Conservation (phyloP, 2,888 invertebrate species). For the Noctua comes region DNA sequence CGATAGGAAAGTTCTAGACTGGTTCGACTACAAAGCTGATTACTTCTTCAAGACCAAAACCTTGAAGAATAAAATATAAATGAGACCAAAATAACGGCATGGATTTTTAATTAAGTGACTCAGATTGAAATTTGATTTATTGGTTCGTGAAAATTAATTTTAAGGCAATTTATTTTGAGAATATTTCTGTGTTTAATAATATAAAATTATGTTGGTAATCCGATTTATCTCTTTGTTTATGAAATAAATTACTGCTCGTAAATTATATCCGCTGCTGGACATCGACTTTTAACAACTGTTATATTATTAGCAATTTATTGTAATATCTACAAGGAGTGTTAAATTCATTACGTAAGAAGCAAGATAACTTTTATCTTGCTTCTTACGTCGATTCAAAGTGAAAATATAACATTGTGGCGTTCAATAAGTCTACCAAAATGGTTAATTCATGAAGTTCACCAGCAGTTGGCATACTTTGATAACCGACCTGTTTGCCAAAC, state of each 20-base stretch:
- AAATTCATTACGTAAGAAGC: not conserved
- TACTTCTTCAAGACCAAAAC: constrained; percentile 77
- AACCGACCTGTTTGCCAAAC: not conserved
- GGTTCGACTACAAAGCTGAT: constrained; percentile 84
- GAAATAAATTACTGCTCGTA: constrained; percentile 27
- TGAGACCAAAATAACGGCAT: constrained; percentile 5
- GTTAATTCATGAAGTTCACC: not conserved
- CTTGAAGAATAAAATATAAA: constrained; percentile 27
- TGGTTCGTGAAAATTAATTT: constrained; percentile 33
- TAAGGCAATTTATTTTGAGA: constrained; percentile 18
- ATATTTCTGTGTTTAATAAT: constrained; percentile 12
- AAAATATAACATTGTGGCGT: not conserved
- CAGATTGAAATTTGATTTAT: constrained; percentile 5
- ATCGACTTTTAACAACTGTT: not conserved
- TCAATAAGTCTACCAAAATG: not conserved
- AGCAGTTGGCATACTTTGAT: not conserved
- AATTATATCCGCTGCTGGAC: constrained; percentile 19
- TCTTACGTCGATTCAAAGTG: constrained; percentile 1
- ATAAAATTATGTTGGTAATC: constrained; percentile 13
- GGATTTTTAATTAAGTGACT: constrained; percentile 8
- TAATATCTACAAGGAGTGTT: not conserved
- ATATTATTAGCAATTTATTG: not conserved
- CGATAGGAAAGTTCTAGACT: constrained; percentile 89
- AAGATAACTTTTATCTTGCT: too few species aligned
- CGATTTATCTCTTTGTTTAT: constrained; percentile 33